Evolutionary conservation across 2,888 invertebrate species (phyloP).

Genomic region (Luffia ferchaultella): DNA sequence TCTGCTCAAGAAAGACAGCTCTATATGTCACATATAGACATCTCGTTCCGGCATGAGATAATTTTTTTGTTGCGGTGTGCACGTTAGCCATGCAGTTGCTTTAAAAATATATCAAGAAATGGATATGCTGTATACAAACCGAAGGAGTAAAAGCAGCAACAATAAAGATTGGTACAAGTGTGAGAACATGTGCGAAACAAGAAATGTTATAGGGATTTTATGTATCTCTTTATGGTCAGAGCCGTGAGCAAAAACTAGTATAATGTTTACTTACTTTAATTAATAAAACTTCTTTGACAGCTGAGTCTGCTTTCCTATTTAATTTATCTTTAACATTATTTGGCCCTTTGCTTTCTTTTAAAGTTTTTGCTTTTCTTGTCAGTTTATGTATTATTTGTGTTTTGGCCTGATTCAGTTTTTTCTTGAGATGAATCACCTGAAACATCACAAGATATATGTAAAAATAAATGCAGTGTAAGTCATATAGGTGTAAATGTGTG

Average conservation of each 20-base stretch:
- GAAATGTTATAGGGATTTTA: not conserved
- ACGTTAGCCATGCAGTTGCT: too few species aligned
- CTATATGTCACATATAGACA: too few species aligned
- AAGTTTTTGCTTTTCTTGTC: slow-evolving; percentile 49
- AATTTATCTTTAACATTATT: slow-evolving; percentile 40
- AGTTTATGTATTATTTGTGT: slow-evolving; percentile 51
- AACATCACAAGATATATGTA: slow-evolving; percentile 20
- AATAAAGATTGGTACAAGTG: too few species aligned
- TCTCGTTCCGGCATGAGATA: too few species aligned
- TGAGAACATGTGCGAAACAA: too few species aligned
- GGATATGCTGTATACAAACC: too few species aligned
- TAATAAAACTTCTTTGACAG: slow-evolving; percentile 48
- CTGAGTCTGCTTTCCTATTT: slow-evolving; percentile 44
- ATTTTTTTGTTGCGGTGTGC: too few species aligned
- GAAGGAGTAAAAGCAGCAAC: too few species aligned
- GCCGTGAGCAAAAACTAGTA: not conserved
- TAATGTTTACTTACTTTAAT: slow-evolving; percentile 37
- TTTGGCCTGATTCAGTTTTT: slow-evolving; percentile 47
- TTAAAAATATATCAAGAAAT: too few species aligned
- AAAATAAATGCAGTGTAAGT: not conserved
- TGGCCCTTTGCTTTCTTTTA: slow-evolving; percentile 40
- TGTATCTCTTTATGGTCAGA: not conserved
- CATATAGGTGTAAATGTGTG: not conserved
- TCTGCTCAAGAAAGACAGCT: too few species aligned
- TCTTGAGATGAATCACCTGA: slow-evolving; percentile 48